Base-by-base conservation (phyloP, 2,113 vertebrate genomes). In the Barnardius zonarius region DNA sequence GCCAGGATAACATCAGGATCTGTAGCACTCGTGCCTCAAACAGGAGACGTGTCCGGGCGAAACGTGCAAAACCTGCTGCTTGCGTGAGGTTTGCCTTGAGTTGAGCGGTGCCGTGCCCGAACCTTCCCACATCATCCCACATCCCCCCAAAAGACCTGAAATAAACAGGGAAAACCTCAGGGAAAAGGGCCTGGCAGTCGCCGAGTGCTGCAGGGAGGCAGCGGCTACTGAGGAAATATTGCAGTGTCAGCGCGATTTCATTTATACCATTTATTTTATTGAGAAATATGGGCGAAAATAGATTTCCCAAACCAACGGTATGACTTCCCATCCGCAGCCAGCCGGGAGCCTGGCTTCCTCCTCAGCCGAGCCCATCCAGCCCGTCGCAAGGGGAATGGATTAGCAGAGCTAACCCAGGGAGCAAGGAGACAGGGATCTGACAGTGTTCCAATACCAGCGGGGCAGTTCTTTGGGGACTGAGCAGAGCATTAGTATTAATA, bases 201-300 rank as follows among this genome's bases (percentile, higher is more conserved):
- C 81, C 23, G 82, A 93, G 93, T 88, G 88, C 91, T 95, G 79
- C 76, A 28, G 89, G 88, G 85, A 93, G 92, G 85, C 11, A 9
- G 57, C 77, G 52, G 96, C 85, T 64, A 97, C 96, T 97, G 96
- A 93, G 96, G 95, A 98, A 98, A 97, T 97, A 97, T 96, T 79
- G 86, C 33, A 1, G 44, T 97, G 97, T 98, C 97, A 95, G 93
- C 92, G 96, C 94, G 96, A 97, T 98, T 98, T 98, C 98, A 97
- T 98, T 98, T 98, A 94, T 86, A 95, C 96, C 97, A 96, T 98
- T 98, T 97, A 95, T 98, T 97, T 97, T 96, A 98, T 98, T 95
- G 98, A 98, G 96, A 97, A 98, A 98, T 97, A 98, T 97, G 88
- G 97, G 94, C 70, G 83, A 87, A 97, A 97, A 97, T 97, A 97